Percentiles rank a stretch among this genome's conserved stretches.
These are phyloP conservation scores for Calliphora vomitoria DNA, from an alignment of 2,888 invertebrate species.

Conservation along the genomic window DNA sequence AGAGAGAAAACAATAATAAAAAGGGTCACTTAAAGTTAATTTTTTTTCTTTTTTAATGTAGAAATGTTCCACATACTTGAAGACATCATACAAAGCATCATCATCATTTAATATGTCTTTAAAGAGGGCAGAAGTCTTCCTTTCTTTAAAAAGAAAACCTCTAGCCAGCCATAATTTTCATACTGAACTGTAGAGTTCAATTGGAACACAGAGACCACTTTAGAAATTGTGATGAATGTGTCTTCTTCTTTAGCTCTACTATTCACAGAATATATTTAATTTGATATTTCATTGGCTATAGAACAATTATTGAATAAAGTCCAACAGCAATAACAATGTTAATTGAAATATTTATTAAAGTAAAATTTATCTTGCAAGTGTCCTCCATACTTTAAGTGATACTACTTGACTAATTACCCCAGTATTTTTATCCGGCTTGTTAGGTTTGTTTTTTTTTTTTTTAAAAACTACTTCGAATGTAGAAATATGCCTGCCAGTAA, in stretches of 20 bases:
- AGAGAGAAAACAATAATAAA: conserved; percentile 45
- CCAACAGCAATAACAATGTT: conserved; percentile 36
- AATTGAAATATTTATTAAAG: conserved; percentile 69
- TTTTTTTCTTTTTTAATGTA: conserved; percentile 31
- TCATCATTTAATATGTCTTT: conserved; percentile 26
- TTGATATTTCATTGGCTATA: background rate
- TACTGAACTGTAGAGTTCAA: conserved; percentile 49
- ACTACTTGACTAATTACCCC: conserved; percentile 34
- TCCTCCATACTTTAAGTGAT: conserved; percentile 4
- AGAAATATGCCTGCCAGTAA: background rate
- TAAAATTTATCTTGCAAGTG: conserved; percentile 17
- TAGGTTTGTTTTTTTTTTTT: too few species aligned
- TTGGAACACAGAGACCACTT: conserved; percentile 41
- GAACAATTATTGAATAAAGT: conserved; percentile 34
- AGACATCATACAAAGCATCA: conserved; percentile 29
- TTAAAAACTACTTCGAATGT: background rate
- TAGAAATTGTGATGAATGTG: background rate
- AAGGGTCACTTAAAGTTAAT: conserved; percentile 70
- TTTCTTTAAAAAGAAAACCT: background rate
- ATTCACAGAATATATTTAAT: too few species aligned
- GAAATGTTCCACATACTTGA: conserved; percentile 63
- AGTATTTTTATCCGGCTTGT: conserved; percentile 64
- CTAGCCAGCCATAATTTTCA: background rate
- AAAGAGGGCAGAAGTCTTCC: background rate
- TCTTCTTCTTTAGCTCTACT: too few species aligned